Evolutionary conservation across 2,113 vertebrate genomes (phyloP), one percentile per base, ranked within the genome.

Genomic region (human (Homo sapiens)): DNA sequence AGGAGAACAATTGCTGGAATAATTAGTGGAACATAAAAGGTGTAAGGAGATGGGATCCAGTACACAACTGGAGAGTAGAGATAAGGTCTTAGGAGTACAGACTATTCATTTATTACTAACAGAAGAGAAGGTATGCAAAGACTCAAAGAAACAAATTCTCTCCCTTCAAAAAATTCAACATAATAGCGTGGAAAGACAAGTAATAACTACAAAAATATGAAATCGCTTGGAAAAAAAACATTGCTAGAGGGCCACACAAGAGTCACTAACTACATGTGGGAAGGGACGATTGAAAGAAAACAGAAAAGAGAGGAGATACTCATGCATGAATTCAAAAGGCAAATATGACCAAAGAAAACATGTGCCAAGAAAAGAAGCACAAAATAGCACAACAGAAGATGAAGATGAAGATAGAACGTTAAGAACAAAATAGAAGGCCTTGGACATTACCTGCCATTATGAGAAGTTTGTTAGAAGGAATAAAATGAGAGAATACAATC

Each of bases 401-500:
- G 12, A 93, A 27, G 3, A 79, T 50, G 17, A 82, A 88, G 64
- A 38, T 43, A 82, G 32, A 88, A 81, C 61, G 40, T 80, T 64
- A 86, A 94, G 55, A 87, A 87, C 11, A 94, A 94, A 82, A 92
- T 64, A 57, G 35, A 18, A 1, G 1, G 20, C 16, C 52, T 72
- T 55, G 10, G 30, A 86, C 13, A 8, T 80, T 61, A 85, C n/a
- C 91, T 85, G 81, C 30, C 17, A 38, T 2, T 2, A 23, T 64
- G 79, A 59, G 38, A 83, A 72, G 12, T 79, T 25, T 57, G n/a
- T n/a, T 81, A 80, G 43, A 61, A 57, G 30, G 17, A 86, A 80
- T 30, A 35, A 64, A 94, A 73, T 96, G 43, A 96, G 52, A 95
- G 43, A 83, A 45, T n/a, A 86, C 6, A 72, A 68, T 87, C 64